Percentiles rank a stretch among this genome's conserved stretches.
Evolutionary conservation across 2,113 vertebrate genomes (phyloP).

Genomic region (Catharus minimus): DNA sequence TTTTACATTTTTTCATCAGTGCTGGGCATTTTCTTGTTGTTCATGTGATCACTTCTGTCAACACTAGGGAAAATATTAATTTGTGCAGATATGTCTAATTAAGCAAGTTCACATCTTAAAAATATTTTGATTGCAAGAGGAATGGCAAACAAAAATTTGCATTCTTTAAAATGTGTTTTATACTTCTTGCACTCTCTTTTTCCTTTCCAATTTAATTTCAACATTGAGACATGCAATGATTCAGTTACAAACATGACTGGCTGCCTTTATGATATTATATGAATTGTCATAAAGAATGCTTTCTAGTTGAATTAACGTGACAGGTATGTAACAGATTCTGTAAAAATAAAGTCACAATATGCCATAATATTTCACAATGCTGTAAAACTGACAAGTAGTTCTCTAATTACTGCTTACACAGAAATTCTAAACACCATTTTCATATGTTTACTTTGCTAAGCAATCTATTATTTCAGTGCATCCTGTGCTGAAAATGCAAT

Average conservation of each 20-base stretch:
- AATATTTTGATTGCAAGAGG: not conserved
- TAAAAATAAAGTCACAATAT: conserved; percentile 75
- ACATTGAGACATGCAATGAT: conserved; percentile 54
- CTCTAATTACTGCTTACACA: conserved; percentile 61
- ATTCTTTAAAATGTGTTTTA: conserved; percentile 19
- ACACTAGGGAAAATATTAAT: not conserved
- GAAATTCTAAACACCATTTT: conserved; percentile 64
- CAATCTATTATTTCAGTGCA: conserved; percentile 56
- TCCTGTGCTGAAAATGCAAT: conserved; percentile 35
- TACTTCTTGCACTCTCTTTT: not conserved
- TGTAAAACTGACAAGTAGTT: conserved; percentile 65
- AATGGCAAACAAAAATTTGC: not conserved
- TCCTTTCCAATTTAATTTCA: conserved; percentile 50
- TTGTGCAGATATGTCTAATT: not conserved
- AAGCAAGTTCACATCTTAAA: not conserved
- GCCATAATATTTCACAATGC: conserved; percentile 72
- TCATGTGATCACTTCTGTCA: not conserved
- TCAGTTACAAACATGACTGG: conserved; percentile 68
- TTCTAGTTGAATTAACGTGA: conserved; percentile 72
- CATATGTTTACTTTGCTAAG: conserved; percentile 61
- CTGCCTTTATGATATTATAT: conserved; percentile 69
- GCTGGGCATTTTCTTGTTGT: not conserved
- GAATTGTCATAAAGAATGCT: conserved; percentile 72
- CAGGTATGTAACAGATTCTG: conserved; percentile 68
- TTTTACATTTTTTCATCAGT: not conserved